phyloP scores from a whole-genome alignment of 2,797 vertebrate species.

The Knipowitschia caucasica region DNA sequence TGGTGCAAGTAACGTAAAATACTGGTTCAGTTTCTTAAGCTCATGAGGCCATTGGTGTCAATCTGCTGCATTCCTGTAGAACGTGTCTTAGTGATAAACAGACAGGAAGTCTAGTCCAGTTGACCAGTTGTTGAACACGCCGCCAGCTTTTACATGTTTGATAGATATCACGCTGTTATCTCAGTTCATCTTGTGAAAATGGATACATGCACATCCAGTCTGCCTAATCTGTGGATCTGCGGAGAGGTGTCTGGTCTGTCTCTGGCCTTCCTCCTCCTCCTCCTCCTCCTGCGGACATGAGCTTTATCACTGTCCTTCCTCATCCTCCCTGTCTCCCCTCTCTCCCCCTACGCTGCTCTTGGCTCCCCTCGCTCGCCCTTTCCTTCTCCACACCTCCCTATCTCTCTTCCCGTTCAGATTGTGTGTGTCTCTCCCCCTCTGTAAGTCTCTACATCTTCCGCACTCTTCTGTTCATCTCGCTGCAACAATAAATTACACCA shows the following conservation, averaged over 20 bases:
- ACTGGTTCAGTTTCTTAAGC: not conserved
- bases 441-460: constrained; percentile 59
- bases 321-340: constrained; percentile 28
- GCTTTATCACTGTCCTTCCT: constrained; percentile 30
- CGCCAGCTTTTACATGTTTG: constrained; percentile 46
- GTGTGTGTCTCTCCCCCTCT: constrained; percentile 62
- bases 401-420: constrained; percentile 18
- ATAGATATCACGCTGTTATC: constrained; percentile 41
- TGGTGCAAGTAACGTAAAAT: not conserved
- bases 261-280: constrained; percentile 71
- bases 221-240: constrained; percentile 65
- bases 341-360: constrained; percentile 45
- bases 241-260: constrained; percentile 72
- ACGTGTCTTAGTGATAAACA: not conserved
- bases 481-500: constrained; percentile 78
- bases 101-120: constrained; percentile 27
- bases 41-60: not conserved
- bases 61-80: not conserved
- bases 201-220: constrained; percentile 28
- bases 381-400: constrained; percentile 54
- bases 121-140: constrained; percentile 38
- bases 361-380: constrained; percentile 59
- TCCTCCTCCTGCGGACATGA: constrained; percentile 58
- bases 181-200: constrained; percentile 49
- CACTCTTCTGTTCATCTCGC: constrained; percentile 71